These are phyloP conservation scores for Lacerta agilis DNA, from an alignment of 2,797 vertebrate species.

Conservation along the genomic window DNA sequence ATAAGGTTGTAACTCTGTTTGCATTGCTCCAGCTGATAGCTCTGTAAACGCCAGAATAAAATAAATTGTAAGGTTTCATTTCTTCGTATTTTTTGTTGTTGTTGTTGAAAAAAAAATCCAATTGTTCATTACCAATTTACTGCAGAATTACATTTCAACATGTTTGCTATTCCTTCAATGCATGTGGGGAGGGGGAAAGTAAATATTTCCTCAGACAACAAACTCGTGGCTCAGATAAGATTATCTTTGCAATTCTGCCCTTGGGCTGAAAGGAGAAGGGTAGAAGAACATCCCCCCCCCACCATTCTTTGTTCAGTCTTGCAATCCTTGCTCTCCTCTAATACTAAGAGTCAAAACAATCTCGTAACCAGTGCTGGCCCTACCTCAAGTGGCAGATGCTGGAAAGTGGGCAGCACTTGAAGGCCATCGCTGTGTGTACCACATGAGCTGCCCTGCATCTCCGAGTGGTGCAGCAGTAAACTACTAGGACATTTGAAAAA, in stretches of 20 bases:
- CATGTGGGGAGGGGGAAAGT: slow-evolving; percentile 20
- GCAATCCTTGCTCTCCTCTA: neutral
- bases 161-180: slow-evolving; percentile 26
- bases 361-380: neutral
- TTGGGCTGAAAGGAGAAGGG: slow-evolving; percentile 43
- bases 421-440: no score
- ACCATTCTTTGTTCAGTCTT: slow-evolving; percentile 34
- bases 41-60: slow-evolving; percentile 54
- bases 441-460: no score
- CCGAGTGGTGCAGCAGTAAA: no score
- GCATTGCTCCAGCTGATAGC: slow-evolving; percentile 33
- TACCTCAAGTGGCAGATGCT: no score
- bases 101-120: neutral
- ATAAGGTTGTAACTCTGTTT: slow-evolving; percentile 37
- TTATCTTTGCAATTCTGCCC: slow-evolving; percentile 43
- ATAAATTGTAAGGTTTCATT: slow-evolving; percentile 1
- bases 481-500: no score
- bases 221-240: slow-evolving; percentile 38
- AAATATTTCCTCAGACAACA: slow-evolving; percentile 64
- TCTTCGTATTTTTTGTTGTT: neutral
- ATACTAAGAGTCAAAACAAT: neutral
- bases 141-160: slow-evolving; percentile 34
- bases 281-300: slow-evolving; percentile 7
- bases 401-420: no score
- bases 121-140: slow-evolving; percentile 41